These are phyloP conservation scores for Pitta sordida DNA, from an alignment of 2,113 vertebrate species.

Conservation along the genomic window DNA sequence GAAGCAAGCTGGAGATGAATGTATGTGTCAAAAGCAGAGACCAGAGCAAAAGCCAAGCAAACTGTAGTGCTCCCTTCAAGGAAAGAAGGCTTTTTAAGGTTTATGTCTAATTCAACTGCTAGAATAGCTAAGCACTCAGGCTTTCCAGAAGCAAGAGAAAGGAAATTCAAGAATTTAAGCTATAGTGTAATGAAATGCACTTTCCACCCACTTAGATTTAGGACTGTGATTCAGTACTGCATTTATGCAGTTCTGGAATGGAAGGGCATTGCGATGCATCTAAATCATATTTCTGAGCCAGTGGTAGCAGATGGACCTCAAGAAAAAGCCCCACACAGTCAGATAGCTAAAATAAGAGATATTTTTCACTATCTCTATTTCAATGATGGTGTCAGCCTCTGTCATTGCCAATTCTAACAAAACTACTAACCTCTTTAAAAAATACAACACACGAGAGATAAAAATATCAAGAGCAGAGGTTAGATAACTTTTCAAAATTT, in stretches of 20 bases:
- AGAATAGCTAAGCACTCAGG: neutral
- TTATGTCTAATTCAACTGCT: neutral
- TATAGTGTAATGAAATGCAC: neutral
- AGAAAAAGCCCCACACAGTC: neutral
- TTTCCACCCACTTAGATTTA: conserved; percentile 45
- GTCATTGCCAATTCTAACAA: conserved; percentile 3
- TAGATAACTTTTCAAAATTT: neutral
- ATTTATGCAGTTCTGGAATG: conserved; percentile 20
- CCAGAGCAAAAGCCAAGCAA: neutral
- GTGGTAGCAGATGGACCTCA: conserved; percentile 41
- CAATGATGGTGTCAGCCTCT: neutral
- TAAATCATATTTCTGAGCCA: conserved; percentile 43
- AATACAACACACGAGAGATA: neutral
- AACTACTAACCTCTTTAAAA: neutral
- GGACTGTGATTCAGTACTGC: conserved; percentile 31
- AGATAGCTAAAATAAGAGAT: conserved; percentile 39
- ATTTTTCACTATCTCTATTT: neutral
- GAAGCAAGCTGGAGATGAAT: neutral
- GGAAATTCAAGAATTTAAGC: conserved; percentile 11
- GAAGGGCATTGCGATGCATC: conserved; percentile 1
- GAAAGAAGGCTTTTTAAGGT: neutral
- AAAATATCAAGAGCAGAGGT: conserved; percentile 10
- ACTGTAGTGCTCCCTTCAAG: neutral
- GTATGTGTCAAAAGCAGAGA: neutral
- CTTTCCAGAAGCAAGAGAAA: neutral